phyloP scores from a whole-genome alignment of 2,113 vertebrate species.

The Holacanthus passer region DNA sequence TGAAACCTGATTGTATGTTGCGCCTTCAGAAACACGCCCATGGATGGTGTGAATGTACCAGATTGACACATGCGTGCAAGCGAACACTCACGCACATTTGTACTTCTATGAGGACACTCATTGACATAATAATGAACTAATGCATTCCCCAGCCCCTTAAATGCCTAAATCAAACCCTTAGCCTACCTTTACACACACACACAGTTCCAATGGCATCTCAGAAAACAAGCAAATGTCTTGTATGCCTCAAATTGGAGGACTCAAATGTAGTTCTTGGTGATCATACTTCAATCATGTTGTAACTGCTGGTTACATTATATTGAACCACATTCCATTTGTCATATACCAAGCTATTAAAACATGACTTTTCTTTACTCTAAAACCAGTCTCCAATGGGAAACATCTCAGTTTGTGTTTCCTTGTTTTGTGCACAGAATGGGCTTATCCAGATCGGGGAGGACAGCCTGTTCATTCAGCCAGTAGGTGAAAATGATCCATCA shows the following conservation, averaged over 20 bases:
- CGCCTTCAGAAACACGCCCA: too few relatives aligned
- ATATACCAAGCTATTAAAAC: not conserved
- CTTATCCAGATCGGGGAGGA: constrained; percentile 90
- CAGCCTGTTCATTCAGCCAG: constrained; percentile 89
- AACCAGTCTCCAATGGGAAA: not conserved
- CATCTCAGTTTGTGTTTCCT: constrained; percentile 1
- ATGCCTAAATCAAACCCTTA: too few relatives aligned
- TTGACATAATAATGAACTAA: too few relatives aligned
- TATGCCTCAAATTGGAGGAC: too few relatives aligned
- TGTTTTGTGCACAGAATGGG: constrained; percentile 87
- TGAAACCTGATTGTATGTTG: too few relatives aligned
- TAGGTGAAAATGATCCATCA: constrained; percentile 74
- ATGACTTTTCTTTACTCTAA: not conserved
- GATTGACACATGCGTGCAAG: too few relatives aligned
- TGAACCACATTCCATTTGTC: not conserved
- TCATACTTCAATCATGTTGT: not conserved
- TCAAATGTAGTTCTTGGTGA: too few relatives aligned
- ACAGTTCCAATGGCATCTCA: not conserved
- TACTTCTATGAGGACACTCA: too few relatives aligned
- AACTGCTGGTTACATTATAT: not conserved
- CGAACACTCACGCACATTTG: too few relatives aligned
- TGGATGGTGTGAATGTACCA: too few relatives aligned
- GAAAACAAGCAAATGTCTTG: not conserved
- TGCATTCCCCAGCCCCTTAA: too few relatives aligned
- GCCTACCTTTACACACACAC: too few relatives aligned